Evolutionary conservation across 1,140 invertebrate species (phyloP).

Genomic region (Drosophila cardini): DNA sequence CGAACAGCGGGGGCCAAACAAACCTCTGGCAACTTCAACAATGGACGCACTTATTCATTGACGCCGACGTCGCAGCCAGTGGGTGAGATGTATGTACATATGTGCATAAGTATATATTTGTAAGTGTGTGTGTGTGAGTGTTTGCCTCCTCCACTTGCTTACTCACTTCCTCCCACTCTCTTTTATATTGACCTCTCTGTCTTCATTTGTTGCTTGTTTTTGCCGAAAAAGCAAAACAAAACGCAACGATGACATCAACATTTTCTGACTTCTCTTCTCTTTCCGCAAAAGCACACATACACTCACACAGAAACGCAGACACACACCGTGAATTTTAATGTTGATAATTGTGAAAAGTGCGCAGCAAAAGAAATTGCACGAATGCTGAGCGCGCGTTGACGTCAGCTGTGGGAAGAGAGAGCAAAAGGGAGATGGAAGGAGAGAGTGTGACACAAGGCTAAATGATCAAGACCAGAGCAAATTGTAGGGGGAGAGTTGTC

Average conservation of each 20-base stretch:
- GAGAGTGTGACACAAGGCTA: constrained; percentile 22
- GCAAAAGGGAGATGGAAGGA: constrained; percentile 14
- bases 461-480: constrained; percentile 27
- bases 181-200: background rate
- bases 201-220: constrained; percentile 19
- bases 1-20: constrained; percentile 34
- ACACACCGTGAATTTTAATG: constrained; percentile 55
- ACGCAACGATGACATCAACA: constrained; percentile 75
- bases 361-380: constrained; percentile 69
- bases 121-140: constrained; percentile 5
- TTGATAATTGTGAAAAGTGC: constrained; percentile 67
- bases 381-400: constrained; percentile 48
- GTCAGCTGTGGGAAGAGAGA: constrained; percentile 41
- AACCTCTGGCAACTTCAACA: constrained; percentile 28
- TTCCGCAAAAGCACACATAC: constrained; percentile 17
- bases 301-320: constrained; percentile 1
- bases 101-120: constrained; percentile 12
- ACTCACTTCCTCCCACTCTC: background rate
- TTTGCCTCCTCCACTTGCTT: constrained; percentile 4
- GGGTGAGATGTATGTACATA: constrained; percentile 23
- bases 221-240: constrained; percentile 49
- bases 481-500: constrained; percentile 28
- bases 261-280: constrained; percentile 46
- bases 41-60: constrained; percentile 50
- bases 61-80: constrained; percentile 36